These are phyloP conservation scores for Bos indicus DNA, from an alignment of 2,113 vertebrate genomes.

Conservation along the genomic window DNA sequence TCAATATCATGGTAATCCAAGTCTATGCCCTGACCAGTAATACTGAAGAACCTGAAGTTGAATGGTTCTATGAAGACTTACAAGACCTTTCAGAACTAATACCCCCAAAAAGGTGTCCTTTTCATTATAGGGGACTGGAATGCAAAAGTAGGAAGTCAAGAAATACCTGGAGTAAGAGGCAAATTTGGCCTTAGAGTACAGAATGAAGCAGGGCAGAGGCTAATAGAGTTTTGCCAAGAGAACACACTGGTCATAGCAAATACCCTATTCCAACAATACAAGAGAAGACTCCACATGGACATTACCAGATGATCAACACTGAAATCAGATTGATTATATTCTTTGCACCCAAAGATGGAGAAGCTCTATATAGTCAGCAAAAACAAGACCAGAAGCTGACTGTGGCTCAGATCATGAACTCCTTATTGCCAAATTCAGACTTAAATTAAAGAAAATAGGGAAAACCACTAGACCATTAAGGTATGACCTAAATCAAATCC, in stretches of 20 bases:
- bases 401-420: neutral
- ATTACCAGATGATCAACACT: neutral
- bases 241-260: neutral
- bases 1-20: neutral
- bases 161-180: neutral
- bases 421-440: neutral
- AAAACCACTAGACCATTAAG: neutral
- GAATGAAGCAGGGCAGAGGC: neutral
- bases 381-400: neutral
- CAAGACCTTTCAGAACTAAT: neutral
- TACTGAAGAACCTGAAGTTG: neutral
- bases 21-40: neutral
- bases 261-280: neutral
- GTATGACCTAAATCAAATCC: neutral
- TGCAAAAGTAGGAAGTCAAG: neutral
- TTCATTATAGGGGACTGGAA: neutral
- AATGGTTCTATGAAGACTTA: neutral
- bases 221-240: neutral
- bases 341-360: neutral
- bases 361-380: neutral
- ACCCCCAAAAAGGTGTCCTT: neutral
- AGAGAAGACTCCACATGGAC: neutral
- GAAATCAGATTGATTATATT: neutral
- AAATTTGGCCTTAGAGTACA: neutral
- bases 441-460: neutral